Percentiles rank a stretch among this genome's conserved stretches.
phyloP scores from a whole-genome alignment of 1,140 invertebrate species.

The Dreissena rostriformis region DNA sequence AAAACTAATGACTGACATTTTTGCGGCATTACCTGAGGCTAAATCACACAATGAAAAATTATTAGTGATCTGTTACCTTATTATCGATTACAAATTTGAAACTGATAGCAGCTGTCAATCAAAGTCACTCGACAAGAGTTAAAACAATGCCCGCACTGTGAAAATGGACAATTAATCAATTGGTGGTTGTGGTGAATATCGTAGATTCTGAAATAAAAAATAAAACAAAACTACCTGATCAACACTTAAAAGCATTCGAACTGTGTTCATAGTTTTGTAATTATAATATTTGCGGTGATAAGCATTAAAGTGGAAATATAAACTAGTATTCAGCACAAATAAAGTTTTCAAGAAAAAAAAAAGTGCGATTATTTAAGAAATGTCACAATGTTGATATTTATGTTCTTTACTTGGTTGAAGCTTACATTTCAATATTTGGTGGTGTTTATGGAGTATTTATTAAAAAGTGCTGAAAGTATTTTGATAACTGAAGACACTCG shows the following conservation, averaged over 20 bases:
- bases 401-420: conserved; percentile 36
- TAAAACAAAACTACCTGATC: too few species aligned
- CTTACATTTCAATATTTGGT: conserved; percentile 11
- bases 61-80: neutral
- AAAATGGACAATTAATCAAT: neutral
- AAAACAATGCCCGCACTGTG: neutral
- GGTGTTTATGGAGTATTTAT: neutral
- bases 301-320: neutral
- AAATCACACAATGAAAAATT: neutral
- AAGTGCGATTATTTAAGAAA: neutral
- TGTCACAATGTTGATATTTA: conserved; percentile 40
- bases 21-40: neutral
- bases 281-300: neutral
- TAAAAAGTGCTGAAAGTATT: neutral
- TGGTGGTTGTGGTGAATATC: neutral
- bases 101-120: neutral
- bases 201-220: neutral
- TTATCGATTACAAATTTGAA: conserved; percentile 1
- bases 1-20: too few species aligned
- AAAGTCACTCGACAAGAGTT: neutral
- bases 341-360: neutral
- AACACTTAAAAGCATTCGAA: neutral
- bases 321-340: neutral
- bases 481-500: neutral
- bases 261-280: neutral